Evolutionary conservation across 2,888 invertebrate genomes (phyloP).

Genomic region (Netelia inedita): DNA sequence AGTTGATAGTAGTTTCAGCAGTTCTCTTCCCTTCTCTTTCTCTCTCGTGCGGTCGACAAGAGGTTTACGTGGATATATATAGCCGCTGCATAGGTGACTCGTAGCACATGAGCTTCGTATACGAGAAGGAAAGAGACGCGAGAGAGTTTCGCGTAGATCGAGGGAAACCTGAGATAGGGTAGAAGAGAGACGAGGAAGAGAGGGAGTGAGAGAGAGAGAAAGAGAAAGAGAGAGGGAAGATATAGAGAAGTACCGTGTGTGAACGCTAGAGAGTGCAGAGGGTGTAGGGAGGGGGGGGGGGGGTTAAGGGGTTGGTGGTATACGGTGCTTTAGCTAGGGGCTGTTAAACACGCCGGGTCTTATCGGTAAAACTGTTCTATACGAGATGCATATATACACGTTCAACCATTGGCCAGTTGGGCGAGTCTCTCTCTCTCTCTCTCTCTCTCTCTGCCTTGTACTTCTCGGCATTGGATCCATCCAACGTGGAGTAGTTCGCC

Average conservation of each 20-base stretch:
- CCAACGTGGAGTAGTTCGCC: constrained; percentile 54
- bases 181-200: constrained; percentile 64
- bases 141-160: constrained; percentile 26
- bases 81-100: constrained; percentile 22
- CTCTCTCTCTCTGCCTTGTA: constrained; percentile 72
- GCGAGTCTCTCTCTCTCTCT: constrained; percentile 74
- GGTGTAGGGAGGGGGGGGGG: constrained; percentile 61
- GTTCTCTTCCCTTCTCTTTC: constrained; percentile 42
- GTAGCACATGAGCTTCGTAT: constrained; percentile 51
- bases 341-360: constrained; percentile 83
- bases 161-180: constrained; percentile 59
- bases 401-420: constrained; percentile 77
- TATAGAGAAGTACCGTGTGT: constrained; percentile 67
- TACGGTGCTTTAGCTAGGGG: constrained; percentile 80
- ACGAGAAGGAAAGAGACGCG: constrained; percentile 30
- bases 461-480: constrained; percentile 70
- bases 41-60: constrained; percentile 50
- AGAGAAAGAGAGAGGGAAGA: constrained; percentile 65
- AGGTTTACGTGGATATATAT: constrained; percentile 51
- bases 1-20: constrained; percentile 55
- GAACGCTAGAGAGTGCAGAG: constrained; percentile 48
- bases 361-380: constrained; percentile 84
- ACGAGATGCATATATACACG: constrained; percentile 77
- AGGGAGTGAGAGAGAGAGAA: constrained; percentile 66
- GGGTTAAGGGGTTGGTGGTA: constrained; percentile 51